Base-by-base conservation (phyloP, 2,888 invertebrate species). In the Caenorhabditis parvicauda region DNA sequence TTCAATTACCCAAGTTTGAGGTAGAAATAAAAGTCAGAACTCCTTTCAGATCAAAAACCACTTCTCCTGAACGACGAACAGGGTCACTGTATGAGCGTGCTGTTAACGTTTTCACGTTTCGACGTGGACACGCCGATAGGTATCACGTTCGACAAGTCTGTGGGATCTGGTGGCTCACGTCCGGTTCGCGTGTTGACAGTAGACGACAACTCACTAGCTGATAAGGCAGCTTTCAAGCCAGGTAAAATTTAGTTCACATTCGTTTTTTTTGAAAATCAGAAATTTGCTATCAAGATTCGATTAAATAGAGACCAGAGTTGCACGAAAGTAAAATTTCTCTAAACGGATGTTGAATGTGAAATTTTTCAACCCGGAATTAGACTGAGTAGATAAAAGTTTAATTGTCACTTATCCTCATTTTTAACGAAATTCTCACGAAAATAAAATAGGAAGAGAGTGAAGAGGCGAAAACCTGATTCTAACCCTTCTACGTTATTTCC, bases 221-320 rank as follows among this genome's bases (percentile, higher is more conserved):
- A 77, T 19, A 76, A 75, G 47, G 70, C 75, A 28, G 59, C 61
- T 2, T 68, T 77, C 41, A 72, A 67, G 44, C 56, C 66, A n/a
- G 71, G 71, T 71, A 7, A 39, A 54, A 7, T 44, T 12, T 28
- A 35, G 21, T 17, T 12, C 29, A 7, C 21, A 46, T 28, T 28
- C 9, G 22, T 12, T 44, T 14, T 9, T 17, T 44, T 24, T 24
- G 22, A 22, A 27, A 1, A 9, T 44, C n/a, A 35, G 12, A 14
- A 35, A 35, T 12, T 35, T 35, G 9, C n/a, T 35, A 14, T 35
- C 12, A 35, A 35, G 35, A 35, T 14, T 14, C n/a, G 35, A 35
- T 35, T 12, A 35, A n/a, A n/a, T n/a, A n/a, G n/a, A n/a, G n/a
- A n/a, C n/a, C n/a, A n/a, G n/a, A n/a, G n/a, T n/a, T n/a, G n/a